These are phyloP conservation scores for Nemapogon koenigi DNA, from an alignment of 2,888 invertebrate species.

Conservation along the genomic window DNA sequence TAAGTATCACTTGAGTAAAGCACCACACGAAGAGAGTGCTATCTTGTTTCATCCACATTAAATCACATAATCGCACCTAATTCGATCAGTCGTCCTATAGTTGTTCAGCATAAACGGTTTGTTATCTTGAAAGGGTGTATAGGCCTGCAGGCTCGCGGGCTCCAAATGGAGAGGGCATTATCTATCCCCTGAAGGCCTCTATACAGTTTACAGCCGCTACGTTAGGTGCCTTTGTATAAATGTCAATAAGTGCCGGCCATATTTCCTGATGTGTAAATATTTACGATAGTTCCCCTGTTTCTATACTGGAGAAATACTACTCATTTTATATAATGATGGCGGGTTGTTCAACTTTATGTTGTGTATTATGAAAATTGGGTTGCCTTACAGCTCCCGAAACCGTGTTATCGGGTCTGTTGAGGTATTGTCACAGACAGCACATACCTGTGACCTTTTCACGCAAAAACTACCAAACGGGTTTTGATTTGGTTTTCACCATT, in stretches of 20 bases:
- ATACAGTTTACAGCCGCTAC: slow-evolving; percentile 16
- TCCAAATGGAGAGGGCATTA: slow-evolving; percentile 36
- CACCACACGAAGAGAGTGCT: too few species aligned
- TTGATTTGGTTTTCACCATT: too few species aligned
- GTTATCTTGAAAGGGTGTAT: slow-evolving; percentile 24
- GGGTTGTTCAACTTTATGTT: too few species aligned
- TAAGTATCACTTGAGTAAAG: too few species aligned
- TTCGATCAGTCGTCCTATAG: neutral
- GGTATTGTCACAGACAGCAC: too few species aligned
- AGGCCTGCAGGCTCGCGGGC: slow-evolving; percentile 20
- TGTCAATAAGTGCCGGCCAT: slow-evolving; percentile 4
- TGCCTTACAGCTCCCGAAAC: too few species aligned
- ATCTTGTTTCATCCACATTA: too few species aligned
- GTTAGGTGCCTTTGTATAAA: neutral
- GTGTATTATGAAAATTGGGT: too few species aligned
- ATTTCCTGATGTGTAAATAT: slow-evolving; percentile 1
- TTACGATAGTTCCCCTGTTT: neutral
- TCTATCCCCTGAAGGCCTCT: slow-evolving; percentile 29
- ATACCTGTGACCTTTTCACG: too few species aligned
- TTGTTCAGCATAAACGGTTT: slow-evolving; percentile 10
- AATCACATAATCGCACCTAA: neutral
- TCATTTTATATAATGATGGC: neutral
- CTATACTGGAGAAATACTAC: neutral
- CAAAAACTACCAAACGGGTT: too few species aligned
- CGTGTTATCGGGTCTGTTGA: too few species aligned